A percentile compares a stretch with the other conserved stretches of the same genome.
Conservation (phyloP, 1,140 invertebrate genomes). For the Tetranychus urticae region DNA sequence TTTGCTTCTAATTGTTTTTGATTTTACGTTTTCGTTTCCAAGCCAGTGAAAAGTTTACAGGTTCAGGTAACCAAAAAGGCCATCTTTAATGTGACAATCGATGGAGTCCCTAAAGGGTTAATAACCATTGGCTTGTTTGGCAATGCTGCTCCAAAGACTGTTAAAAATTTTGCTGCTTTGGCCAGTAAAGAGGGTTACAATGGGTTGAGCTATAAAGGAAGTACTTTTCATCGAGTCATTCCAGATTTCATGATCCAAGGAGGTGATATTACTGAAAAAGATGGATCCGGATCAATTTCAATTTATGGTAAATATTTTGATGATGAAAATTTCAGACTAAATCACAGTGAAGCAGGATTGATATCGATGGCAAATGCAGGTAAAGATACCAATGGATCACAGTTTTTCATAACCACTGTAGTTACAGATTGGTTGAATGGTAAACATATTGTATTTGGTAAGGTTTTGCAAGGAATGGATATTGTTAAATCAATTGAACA, state of each 20-base stretch:
- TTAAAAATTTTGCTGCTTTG: constrained; percentile 63
- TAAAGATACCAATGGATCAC: constrained; percentile 84
- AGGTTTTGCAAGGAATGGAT: constrained; percentile 54
- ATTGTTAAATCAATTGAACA: constrained; percentile 28
- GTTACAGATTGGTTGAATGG: constrained; percentile 85
- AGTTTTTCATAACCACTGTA: constrained; percentile 91
- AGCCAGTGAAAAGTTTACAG: constrained; percentile 24
- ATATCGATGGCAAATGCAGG: constrained; percentile 77
- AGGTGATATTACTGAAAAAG: constrained; percentile 80
- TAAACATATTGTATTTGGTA: constrained; percentile 32
- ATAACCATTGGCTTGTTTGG: constrained; percentile 86
- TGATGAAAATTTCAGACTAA: constrained; percentile 79
- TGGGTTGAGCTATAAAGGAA: constrained; percentile 39
- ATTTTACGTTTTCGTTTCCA: not conserved
- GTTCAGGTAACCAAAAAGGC: constrained; percentile 29
- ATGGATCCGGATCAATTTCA: constrained; percentile 46
- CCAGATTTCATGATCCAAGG: constrained; percentile 74
- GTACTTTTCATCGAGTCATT: constrained; percentile 55
- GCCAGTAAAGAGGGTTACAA: too few relatives aligned
- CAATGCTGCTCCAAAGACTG: constrained; percentile 69
- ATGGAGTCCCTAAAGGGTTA: constrained; percentile 45
- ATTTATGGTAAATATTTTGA: constrained; percentile 79
- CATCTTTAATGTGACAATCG: constrained; percentile 66
- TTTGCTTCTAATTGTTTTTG: too few relatives aligned
- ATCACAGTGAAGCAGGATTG: constrained; percentile 52